These are phyloP conservation scores for Ceyx melanurus DNA, from an alignment of 2,113 vertebrate genomes.

Conservation along the genomic window DNA sequence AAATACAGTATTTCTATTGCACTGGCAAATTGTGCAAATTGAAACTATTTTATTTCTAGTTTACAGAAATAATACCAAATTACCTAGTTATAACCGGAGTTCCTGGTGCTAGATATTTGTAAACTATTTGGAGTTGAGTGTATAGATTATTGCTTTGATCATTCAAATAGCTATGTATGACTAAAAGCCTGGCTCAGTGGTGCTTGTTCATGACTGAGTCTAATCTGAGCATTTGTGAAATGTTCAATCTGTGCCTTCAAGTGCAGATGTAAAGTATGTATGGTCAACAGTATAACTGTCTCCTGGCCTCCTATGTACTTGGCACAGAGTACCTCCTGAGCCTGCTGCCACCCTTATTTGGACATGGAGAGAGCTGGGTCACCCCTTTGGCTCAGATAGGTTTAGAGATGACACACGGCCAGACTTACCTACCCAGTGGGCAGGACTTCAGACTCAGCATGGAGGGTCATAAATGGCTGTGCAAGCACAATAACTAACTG, in stretches of 20 bases:
- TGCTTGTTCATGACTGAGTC: not conserved
- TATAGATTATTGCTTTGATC: not conserved
- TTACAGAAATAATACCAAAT: not conserved
- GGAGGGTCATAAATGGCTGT: not conserved
- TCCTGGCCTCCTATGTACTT: not conserved
- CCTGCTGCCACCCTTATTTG: not conserved
- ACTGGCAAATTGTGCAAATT: not conserved
- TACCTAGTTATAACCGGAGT: not conserved
- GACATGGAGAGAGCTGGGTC: not conserved
- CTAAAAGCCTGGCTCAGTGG: not conserved
- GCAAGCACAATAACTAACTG: not conserved
- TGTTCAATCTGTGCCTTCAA: rapidly evolving
- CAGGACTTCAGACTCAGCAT: not conserved
- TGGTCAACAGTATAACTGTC: not conserved
- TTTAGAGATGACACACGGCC: not conserved
- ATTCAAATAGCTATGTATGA: not conserved
- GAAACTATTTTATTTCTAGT: not conserved
- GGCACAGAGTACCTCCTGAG: rapidly evolving
- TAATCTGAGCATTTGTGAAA: not conserved
- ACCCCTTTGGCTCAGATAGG: not conserved
- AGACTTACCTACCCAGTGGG: not conserved
- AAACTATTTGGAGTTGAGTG: not conserved
- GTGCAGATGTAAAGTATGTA: rapidly evolving
- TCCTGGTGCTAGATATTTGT: not conserved
- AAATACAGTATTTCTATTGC: constrained; percentile 12